phyloP scores from a whole-genome alignment of 2,113 vertebrate species.

The Centropus unirufus region DNA sequence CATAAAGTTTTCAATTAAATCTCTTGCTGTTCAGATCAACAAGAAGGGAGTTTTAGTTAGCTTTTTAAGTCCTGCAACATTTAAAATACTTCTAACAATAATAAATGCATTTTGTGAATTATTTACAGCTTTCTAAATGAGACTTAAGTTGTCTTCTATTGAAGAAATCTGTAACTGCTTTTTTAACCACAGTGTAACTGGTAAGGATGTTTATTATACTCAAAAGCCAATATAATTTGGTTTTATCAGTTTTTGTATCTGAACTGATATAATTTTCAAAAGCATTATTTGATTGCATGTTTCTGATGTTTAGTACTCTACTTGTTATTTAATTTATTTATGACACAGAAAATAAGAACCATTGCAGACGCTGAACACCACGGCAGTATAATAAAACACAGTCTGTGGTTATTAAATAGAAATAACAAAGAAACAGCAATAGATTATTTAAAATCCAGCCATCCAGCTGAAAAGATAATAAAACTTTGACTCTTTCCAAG shows the following conservation, averaged over 20 bases:
- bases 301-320: slow-evolving; percentile 30
- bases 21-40: neutral
- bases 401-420: slow-evolving; percentile 49
- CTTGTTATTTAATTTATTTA: slow-evolving; percentile 47
- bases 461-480: slow-evolving; percentile 56
- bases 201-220: slow-evolving; percentile 12
- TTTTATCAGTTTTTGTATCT: slow-evolving; percentile 16
- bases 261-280: slow-evolving; percentile 40
- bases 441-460: slow-evolving; percentile 54
- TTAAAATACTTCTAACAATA: slow-evolving; percentile 31
- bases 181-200: neutral
- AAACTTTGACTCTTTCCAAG: neutral
- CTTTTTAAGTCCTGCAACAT: neutral
- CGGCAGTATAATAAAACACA: slow-evolving; percentile 33
- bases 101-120: neutral
- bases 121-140: slow-evolving; percentile 19
- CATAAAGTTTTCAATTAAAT: slow-evolving; percentile 24
- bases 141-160: neutral
- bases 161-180: neutral
- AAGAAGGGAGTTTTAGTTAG: neutral
- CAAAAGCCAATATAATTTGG: slow-evolving; percentile 13
- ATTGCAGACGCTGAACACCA: neutral
- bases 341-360: slow-evolving; percentile 16
- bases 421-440: slow-evolving; percentile 54
- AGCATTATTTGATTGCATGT: slow-evolving; percentile 15